phyloP scores from a whole-genome alignment of 2,888 invertebrate species.

The Athetis lepigone region DNA sequence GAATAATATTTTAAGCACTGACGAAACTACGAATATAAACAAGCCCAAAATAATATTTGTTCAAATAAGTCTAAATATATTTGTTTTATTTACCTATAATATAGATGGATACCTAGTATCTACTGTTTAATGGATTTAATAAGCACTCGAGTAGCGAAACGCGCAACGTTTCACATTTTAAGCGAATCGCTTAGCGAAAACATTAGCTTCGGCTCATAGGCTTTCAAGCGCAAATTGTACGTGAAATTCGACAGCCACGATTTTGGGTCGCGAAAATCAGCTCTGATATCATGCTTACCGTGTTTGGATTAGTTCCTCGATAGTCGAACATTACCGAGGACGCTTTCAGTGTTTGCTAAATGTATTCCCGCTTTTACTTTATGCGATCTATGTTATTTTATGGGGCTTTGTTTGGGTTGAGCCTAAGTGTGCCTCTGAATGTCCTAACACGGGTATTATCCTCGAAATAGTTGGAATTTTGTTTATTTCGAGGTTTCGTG shows the following conservation, averaged over 20 bases:
- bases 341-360: slow-evolving; percentile 49
- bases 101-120: slow-evolving; percentile 69
- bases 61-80: slow-evolving; percentile 23
- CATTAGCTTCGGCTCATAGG: slow-evolving; percentile 87
- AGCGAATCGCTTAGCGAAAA: slow-evolving; percentile 87
- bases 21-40: slow-evolving; percentile 7
- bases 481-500: slow-evolving; percentile 34
- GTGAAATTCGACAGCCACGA: slow-evolving; percentile 86
- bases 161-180: slow-evolving; percentile 66
- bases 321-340: slow-evolving; percentile 60
- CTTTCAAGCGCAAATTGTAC: slow-evolving; percentile 87
- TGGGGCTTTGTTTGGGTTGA: slow-evolving; percentile 43
- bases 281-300: slow-evolving; percentile 69
- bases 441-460: slow-evolving; percentile 36
- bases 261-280: slow-evolving; percentile 77
- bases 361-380: slow-evolving; percentile 53
- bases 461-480: slow-evolving; percentile 30
- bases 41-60: slow-evolving; percentile 10
- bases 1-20: slow-evolving; percentile 12
- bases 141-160: slow-evolving; percentile 54
- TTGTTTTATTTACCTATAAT: slow-evolving; percentile 48
- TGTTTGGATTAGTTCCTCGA: slow-evolving; percentile 72
- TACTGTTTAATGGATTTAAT: slow-evolving; percentile 56
- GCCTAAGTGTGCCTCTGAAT: slow-evolving; percentile 40
- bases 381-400: slow-evolving; percentile 53